Evolutionary conservation across 2,888 invertebrate species (phyloP).

Genomic region (Mesorhabditis sp.): DNA sequence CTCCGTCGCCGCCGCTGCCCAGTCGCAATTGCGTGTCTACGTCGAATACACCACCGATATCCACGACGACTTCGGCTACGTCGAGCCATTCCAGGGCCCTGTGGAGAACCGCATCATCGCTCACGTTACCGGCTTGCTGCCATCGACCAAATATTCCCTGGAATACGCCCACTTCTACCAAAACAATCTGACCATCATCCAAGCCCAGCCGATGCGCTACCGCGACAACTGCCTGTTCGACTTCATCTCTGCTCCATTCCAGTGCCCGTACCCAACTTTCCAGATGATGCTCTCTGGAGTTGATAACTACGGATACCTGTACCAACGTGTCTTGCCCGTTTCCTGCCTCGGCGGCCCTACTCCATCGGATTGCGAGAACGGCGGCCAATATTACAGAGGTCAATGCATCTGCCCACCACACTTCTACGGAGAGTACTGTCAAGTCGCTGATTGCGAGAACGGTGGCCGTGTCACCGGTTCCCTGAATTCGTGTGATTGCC

Average conservation of each 20-base stretch:
- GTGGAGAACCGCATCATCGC: conserved; percentile 31
- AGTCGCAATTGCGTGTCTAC: conserved; percentile 15
- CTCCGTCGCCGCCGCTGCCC: conserved; percentile 25
- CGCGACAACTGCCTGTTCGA: conserved; percentile 32
- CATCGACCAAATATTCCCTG: conserved; percentile 15
- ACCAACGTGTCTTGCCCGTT: conserved; percentile 38
- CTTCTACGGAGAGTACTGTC: conserved; percentile 30
- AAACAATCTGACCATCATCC: conserved; percentile 25
- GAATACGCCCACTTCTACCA: conserved; percentile 41
- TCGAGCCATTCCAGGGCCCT: conserved; percentile 19
- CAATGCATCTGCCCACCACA: conserved; percentile 33
- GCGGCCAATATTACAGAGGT: conserved; percentile 28
- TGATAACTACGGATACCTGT: conserved; percentile 36
- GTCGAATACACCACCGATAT: conserved; percentile 29
- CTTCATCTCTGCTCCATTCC: conserved; percentile 33
- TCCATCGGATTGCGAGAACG: conserved; percentile 37
- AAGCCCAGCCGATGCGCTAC: conserved; percentile 13
- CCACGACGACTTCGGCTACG: conserved; percentile 30
- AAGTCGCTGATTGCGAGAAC: conserved; percentile 27
- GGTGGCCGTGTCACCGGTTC: conserved; percentile 25
- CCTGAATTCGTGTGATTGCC: conserved; percentile 23
- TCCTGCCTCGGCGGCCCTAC: conserved; percentile 24
- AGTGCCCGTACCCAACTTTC: conserved; percentile 24
- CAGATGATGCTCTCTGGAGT: conserved; percentile 28
- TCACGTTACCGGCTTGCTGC: conserved; percentile 24